Percentiles rank a stretch among this genome's conserved stretches.
These are phyloP conservation scores for Epistrophe grossulariae DNA, from an alignment of 2,888 invertebrate genomes.

Conservation along the genomic window DNA sequence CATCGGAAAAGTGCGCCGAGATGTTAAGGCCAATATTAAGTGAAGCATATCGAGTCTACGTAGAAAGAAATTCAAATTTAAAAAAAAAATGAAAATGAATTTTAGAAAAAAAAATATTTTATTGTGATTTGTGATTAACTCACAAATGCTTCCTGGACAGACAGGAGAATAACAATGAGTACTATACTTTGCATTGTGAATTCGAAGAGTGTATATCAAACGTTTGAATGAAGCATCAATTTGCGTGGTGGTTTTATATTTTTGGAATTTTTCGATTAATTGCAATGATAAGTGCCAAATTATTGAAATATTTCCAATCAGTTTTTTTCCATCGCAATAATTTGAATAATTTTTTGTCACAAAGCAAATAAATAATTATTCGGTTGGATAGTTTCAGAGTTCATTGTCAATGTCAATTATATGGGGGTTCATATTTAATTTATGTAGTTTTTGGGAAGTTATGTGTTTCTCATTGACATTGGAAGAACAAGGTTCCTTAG, in stretches of 20 bases:
- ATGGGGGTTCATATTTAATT: too few species aligned
- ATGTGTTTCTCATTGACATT: background rate
- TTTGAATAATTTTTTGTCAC: constrained; percentile 29
- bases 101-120: too few species aligned
- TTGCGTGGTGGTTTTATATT: constrained; percentile 51
- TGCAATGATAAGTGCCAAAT: constrained; percentile 45
- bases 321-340: constrained; percentile 32
- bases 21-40: constrained; percentile 55
- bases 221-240: constrained; percentile 5
- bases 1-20: constrained; percentile 56
- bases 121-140: background rate
- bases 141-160: constrained; percentile 47
- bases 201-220: background rate
- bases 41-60: constrained; percentile 47
- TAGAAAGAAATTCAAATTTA: background rate
- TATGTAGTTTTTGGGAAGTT: background rate
- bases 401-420: constrained; percentile 36
- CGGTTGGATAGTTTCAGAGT: constrained; percentile 42
- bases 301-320: constrained; percentile 14
- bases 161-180: constrained; percentile 25
- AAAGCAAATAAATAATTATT: constrained; percentile 35
- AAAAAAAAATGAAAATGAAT: too few species aligned
- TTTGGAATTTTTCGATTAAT: constrained; percentile 33
- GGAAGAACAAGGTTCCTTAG: too few species aligned
- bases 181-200: constrained; percentile 40